Evolutionary conservation across 2,888 invertebrate genomes (phyloP).

Genomic region (Argyresthia goedartella): DNA sequence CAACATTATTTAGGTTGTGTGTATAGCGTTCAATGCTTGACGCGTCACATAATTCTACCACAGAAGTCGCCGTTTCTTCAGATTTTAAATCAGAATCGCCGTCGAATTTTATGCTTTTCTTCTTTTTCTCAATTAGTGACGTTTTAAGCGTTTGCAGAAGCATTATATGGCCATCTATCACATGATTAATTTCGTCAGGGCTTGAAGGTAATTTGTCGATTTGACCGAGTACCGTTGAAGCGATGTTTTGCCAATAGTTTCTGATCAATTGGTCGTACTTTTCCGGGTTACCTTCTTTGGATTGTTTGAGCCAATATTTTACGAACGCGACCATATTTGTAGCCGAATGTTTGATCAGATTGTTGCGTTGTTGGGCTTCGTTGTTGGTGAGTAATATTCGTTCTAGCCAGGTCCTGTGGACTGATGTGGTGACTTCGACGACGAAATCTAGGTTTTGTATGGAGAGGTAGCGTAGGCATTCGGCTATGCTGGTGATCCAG

Average conservation of each 20-base stretch:
- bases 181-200: conserved; percentile 42
- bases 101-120: conserved; percentile 36
- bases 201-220: conserved; percentile 44
- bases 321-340: conserved; percentile 29
- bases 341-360: conserved; percentile 30
- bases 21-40: conserved; percentile 34
- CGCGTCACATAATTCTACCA: conserved; percentile 9
- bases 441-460: conserved; percentile 23
- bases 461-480: conserved; percentile 74
- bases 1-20: conserved; percentile 51
- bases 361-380: conserved; percentile 17
- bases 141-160: conserved; percentile 34
- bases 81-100: conserved; percentile 17
- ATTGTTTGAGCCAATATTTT: conserved; percentile 41
- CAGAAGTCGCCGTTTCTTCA: background rate
- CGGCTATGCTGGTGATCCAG: conserved; percentile 77
- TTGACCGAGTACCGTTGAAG: conserved; percentile 29
- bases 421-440: conserved; percentile 25
- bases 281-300: conserved; percentile 21
- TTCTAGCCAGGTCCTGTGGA: conserved; percentile 36
- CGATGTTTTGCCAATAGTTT: conserved; percentile 51
- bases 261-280: conserved; percentile 38
- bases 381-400: conserved; percentile 15
- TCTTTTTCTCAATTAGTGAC: conserved; percentile 23
- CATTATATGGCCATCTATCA: conserved; percentile 44